Evolutionary conservation across 2,113 vertebrate genomes (phyloP).

Genomic region (Propithecus coquereli): DNA sequence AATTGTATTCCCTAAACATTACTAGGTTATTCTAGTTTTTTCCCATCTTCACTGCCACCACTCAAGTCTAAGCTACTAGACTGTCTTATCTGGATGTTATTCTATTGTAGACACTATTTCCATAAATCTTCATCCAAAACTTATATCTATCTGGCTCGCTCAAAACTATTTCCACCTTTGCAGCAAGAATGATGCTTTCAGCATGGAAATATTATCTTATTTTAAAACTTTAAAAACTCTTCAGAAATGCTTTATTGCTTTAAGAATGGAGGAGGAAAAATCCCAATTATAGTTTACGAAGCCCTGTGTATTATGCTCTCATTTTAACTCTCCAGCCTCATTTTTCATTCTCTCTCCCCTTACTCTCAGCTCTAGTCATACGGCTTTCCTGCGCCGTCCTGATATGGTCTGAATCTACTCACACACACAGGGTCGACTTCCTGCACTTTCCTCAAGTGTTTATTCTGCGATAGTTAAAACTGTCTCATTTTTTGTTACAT

Average conservation of each 20-base stretch:
- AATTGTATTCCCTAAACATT: neutral
- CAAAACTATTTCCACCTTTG: neutral
- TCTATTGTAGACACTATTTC: neutral
- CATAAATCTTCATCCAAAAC: neutral
- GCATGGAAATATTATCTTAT: neutral
- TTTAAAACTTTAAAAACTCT: neutral
- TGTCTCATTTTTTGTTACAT: neutral
- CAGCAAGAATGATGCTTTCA: neutral
- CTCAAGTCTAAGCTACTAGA: neutral
- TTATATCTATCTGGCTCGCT: neutral
- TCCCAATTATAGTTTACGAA: neutral
- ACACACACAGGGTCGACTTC: neutral
- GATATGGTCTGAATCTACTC: too few species aligned
- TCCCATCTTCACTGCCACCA: too few species aligned
- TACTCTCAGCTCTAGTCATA: fast-evolving
- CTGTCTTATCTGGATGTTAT: neutral
- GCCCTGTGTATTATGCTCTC: too few species aligned
- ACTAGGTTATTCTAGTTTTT: neutral
- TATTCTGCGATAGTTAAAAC: neutral
- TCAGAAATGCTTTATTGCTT: neutral
- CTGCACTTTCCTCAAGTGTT: neutral
- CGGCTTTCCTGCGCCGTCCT: neutral
- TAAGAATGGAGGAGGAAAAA: neutral
- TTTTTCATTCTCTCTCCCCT: neutral
- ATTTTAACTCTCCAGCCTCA: neutral